These are phyloP conservation scores for Drosophila anceps DNA, from an alignment of 2,888 invertebrate genomes.

Conservation along the genomic window DNA sequence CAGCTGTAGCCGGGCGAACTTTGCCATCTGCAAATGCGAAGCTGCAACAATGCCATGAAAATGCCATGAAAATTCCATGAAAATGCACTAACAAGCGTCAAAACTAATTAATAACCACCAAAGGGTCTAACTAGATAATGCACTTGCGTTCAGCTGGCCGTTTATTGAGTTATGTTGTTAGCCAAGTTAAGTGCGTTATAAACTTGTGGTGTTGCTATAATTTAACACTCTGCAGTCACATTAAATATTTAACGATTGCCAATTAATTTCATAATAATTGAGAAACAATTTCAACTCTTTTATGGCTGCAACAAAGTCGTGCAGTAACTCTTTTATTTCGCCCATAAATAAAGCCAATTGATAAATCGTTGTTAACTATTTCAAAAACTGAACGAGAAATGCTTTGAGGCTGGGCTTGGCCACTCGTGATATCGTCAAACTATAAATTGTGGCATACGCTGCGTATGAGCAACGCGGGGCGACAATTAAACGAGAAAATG, in stretches of 20 bases:
- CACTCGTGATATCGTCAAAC: constrained; percentile 13
- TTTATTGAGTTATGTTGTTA: constrained; percentile 6
- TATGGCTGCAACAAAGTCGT: constrained; percentile 1
- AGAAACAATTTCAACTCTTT: not conserved
- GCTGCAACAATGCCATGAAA: constrained; percentile 33
- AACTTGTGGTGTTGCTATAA: not conserved
- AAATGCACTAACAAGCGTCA: constrained; percentile 45
- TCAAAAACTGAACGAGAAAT: constrained; percentile 26
- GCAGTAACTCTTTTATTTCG: constrained; percentile 1
- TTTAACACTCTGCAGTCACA: not conserved
- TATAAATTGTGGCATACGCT: constrained; percentile 28
- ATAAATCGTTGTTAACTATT: constrained; percentile 25
- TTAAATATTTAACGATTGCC: not conserved
- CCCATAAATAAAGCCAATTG: constrained; percentile 8
- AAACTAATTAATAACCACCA: constrained; percentile 50
- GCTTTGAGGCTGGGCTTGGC: constrained; percentile 18
- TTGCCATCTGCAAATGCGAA: constrained; percentile 10
- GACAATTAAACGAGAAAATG: constrained; percentile 62
- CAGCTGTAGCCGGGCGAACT: constrained; percentile 31
- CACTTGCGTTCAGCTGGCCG: not conserved
- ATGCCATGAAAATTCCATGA: constrained; percentile 35
- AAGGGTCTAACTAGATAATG: constrained; percentile 34
- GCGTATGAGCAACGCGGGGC: constrained; percentile 55
- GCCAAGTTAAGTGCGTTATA: not conserved
- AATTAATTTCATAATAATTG: constrained; percentile 1